Base-by-base conservation (phyloP, 1,140 invertebrate species). In the Micrasema minimum region DNA sequence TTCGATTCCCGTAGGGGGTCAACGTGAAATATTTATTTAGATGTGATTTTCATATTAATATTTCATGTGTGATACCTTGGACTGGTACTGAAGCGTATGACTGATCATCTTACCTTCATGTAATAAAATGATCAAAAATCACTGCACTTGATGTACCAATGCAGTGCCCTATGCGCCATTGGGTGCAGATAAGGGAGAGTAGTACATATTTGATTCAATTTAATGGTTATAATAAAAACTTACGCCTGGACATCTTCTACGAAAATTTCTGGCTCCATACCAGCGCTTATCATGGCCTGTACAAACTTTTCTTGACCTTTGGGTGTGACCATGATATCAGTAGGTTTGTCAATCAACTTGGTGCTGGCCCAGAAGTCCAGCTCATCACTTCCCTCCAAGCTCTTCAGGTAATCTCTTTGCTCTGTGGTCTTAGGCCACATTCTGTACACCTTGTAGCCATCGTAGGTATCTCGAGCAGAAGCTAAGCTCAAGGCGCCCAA, bases 291-390 rank as follows among this genome's bases (percentile, higher is more conserved):
- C 14, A 79, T 38, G 1, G 76, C 22, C 12, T 73, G 66, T 18
- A 77, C 20, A 53, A 82, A 79, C 10, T 72, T 57, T 11, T 67
- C 20, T 37, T 75, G 68, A 10, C 72, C 18, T 26, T 78, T 57
- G 1, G 81, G 81, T 22, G 77, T 59, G 16, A 83, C 78, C 77
- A 81, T 78, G 12, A 83, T 68, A 66, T 83, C 78, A 6, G 80
- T 78, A 22, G 77, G 68, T 5, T n/a, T 23, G 10, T 37, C 55
- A 5, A 18, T 26, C 4, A 11, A 18, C 38, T 59, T 70, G 0
- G 20, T 12, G 12, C 37, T 59, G 7, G 55, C 41, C 75, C 75
- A 76, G 64, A 76, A 76, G 55, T 75, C 73, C 6, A 74, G 48
- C 5, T 64, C 43, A n/a, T 46, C 20, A 12, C 43, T 26, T 9